Evolutionary conservation across 92 coral and sea anemone species (phyloP).

Genomic region (Actinostola sp.): DNA sequence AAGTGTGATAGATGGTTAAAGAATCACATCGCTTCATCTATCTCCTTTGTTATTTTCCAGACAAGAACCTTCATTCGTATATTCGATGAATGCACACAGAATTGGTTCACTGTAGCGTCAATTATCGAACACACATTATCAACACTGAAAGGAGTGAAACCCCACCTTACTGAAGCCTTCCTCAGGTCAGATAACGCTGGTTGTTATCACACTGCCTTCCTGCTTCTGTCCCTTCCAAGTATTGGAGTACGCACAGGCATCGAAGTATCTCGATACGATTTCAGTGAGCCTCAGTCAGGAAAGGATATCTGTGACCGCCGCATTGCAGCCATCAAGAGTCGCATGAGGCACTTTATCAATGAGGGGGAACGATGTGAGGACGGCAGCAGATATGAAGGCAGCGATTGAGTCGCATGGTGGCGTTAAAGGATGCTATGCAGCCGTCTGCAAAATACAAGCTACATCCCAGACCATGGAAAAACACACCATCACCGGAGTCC

Average conservation of each 20-base stretch:
- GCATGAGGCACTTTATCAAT: conserved; percentile 1
- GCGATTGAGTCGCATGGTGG: too few relatives aligned
- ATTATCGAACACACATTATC: neutral
- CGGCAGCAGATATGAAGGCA: neutral
- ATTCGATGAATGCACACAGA: conserved; percentile 9
- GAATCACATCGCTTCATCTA: too few relatives aligned
- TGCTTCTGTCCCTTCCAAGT: conserved; percentile 1
- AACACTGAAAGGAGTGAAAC: conserved; percentile 2
- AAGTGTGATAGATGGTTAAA: neutral
- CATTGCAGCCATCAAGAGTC: conserved; percentile 7
- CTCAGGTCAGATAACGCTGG: conserved; percentile 6
- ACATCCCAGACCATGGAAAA: neutral
- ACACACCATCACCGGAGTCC: conserved; percentile 2
- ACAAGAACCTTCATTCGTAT: neutral
- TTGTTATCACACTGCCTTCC: conserved; percentile 4
- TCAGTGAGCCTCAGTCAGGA: conserved; percentile 19
- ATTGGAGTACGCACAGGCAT: conserved; percentile 7
- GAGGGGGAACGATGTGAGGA: neutral
- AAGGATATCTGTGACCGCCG: conserved; percentile 11
- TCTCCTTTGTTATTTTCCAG: conserved; percentile 6
- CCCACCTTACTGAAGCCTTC: conserved; percentile 4
- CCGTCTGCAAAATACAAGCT: neutral
- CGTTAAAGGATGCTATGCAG: conserved; percentile 9
- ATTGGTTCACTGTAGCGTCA: conserved; percentile 2
- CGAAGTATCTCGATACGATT: neutral